phyloP scores from a whole-genome alignment of 37 sponge, comb jelly and placozoan species.

The Ianthella basta region DNA sequence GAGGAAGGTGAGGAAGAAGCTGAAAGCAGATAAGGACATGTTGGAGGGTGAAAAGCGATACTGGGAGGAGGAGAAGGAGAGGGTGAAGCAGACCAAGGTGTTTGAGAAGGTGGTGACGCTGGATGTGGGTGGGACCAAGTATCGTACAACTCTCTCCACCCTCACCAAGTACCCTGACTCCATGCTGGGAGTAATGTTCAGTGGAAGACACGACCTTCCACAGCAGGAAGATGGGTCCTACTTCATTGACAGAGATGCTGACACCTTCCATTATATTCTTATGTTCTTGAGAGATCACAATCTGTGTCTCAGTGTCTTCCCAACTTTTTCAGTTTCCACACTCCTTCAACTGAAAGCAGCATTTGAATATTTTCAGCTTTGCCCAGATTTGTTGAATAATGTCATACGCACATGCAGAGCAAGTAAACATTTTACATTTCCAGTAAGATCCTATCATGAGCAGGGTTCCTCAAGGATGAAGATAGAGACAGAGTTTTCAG shows the following conservation, averaged over 20 bases:
- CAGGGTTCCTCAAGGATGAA: background rate
- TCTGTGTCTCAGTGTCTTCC: too few species aligned
- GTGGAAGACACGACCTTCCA: slow-evolving; percentile 24
- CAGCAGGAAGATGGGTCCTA: slow-evolving; percentile 34
- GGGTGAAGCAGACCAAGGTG: background rate
- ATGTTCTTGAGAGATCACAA: background rate
- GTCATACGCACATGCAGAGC: too few species aligned
- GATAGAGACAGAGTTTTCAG: too few species aligned
- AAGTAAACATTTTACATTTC: too few species aligned
- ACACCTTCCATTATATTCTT: background rate
- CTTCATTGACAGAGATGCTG: slow-evolving; percentile 40
- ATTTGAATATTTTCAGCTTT: too few species aligned
- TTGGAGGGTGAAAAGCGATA: background rate
- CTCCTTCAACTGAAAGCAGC: too few species aligned
- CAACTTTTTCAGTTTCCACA: background rate
- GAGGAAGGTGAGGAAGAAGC: too few species aligned
- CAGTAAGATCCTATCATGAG: too few species aligned
- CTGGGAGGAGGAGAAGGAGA: slow-evolving; percentile 20
- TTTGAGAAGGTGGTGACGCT: slow-evolving; percentile 32
- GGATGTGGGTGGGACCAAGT: slow-evolving; percentile 20
- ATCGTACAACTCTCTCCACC: slow-evolving; percentile 11
- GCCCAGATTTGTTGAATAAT: too few species aligned
- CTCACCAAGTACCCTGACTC: slow-evolving; percentile 22
- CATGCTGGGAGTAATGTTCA: slow-evolving; percentile 42
- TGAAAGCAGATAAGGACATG: background rate